Percentiles rank a stretch among this genome's conserved stretches.
Conservation (phyloP, 2,888 invertebrate species). For the Mactromeris polynyma region DNA sequence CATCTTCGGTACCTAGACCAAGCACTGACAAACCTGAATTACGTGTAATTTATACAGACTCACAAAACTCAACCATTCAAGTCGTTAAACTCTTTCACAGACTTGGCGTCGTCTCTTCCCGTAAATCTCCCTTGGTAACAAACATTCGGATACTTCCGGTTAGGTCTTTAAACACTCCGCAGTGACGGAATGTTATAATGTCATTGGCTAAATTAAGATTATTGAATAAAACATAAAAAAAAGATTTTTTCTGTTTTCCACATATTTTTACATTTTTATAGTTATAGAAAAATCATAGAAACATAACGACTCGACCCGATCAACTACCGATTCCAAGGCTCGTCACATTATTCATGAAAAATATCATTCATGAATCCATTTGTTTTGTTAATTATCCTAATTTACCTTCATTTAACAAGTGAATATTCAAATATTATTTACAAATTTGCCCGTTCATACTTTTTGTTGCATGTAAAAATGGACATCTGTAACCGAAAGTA, state of each 20-base stretch:
- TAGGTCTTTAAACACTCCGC: conserved; percentile 65
- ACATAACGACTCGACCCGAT: not conserved
- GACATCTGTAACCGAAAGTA: conserved; percentile 23
- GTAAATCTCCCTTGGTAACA: conserved; percentile 76
- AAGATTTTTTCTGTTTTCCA: too few relatives aligned
- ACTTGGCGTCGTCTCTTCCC: conserved; percentile 73
- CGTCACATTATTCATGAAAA: not conserved
- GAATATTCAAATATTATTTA: too few relatives aligned
- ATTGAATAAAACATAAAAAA: too few relatives aligned
- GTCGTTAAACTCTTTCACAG: conserved; percentile 38
- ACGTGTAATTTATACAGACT: not conserved
- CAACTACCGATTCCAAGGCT: not conserved
- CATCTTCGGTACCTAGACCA: conserved; percentile 66
- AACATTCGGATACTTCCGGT: conserved; percentile 72
- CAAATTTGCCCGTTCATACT: too few relatives aligned
- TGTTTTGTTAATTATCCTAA: not conserved
- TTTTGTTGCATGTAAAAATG: too few relatives aligned
- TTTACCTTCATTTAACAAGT: too few relatives aligned
- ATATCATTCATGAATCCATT: not conserved
- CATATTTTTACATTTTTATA: too few relatives aligned
- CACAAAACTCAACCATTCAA: not conserved
- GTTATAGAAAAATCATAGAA: not conserved
- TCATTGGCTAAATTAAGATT: conserved; percentile 15
- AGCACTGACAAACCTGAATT: conserved; percentile 9
- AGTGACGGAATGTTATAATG: conserved; percentile 21